Evolutionary conservation across 2,888 invertebrate species (phyloP).

Genomic region (Zele albiditarsus): DNA sequence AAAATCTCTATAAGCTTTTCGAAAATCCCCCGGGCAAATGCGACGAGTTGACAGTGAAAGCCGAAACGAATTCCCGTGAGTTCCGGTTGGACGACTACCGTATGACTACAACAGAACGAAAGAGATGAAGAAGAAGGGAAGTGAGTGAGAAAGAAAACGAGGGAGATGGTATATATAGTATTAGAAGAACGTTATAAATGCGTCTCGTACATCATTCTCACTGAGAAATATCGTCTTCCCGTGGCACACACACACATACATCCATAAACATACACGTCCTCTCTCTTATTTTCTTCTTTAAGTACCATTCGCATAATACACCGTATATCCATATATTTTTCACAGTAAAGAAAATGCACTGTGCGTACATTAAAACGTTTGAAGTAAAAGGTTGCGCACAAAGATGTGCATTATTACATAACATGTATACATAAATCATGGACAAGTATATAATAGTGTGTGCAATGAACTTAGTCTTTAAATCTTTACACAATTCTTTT

Average conservation of each 20-base stretch:
- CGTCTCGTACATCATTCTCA: slow-evolving; percentile 61
- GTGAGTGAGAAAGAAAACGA: background rate
- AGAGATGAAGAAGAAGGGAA: background rate
- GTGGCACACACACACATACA: background rate
- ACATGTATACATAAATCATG: background rate
- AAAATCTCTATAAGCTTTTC: background rate
- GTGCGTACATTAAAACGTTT: background rate
- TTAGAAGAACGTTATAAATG: slow-evolving; percentile 58
- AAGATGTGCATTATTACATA: background rate
- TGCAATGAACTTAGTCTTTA: background rate
- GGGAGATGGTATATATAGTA: background rate
- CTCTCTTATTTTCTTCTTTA: slow-evolving; percentile 15
- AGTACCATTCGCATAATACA: slow-evolving; percentile 11
- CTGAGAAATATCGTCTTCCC: slow-evolving; percentile 16
- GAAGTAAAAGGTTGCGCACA: background rate
- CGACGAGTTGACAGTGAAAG: slow-evolving; percentile 7
- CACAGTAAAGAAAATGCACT: background rate
- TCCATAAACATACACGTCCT: background rate
- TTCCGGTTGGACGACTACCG: background rate
- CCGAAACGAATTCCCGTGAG: background rate
- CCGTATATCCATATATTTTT: slow-evolving; percentile 7
- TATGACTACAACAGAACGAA: background rate
- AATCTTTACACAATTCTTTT: background rate
- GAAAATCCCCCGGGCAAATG: background rate
- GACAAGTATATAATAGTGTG: background rate